Base-by-base conservation (phyloP, 2,113 vertebrate species). In the Mus spicilegus region DNA sequence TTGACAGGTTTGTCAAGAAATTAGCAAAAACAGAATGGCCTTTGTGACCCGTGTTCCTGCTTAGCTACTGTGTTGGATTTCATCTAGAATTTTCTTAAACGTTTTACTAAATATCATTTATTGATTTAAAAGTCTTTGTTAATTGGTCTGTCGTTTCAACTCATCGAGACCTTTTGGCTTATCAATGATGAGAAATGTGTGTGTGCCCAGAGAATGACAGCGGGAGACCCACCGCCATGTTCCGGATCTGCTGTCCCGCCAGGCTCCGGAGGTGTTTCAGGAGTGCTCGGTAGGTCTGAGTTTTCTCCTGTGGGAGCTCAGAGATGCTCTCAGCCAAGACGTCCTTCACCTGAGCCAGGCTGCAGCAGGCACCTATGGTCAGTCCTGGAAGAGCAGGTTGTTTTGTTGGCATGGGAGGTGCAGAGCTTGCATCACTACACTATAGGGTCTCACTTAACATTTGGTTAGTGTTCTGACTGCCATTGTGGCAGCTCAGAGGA, bases 191-290 rank as follows among this genome's bases (percentile, higher is more conserved):
- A 73, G 89, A 77, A 73, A 13, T 0, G 46, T 42, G 46, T 1
- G 0, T 2, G 86, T 39, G 75, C 11, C 65, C 9, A 4, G 3
- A 11, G 86, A 76, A 1, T 10, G 26, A 49, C 20, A n/a, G 0
- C 24, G 9, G 36, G 88, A 95, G 36, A 98, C 98, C 0, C 95
- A 99, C 99, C 0, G 99, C 99, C 89, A 99, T 97, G 4, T 99
- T 99, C 36, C 99, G 98, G 96, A 99, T 99, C 98, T 99, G 99
- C 96, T 98, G 98, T 95, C 99, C 99, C 0, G 98, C 99, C 89
- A 99, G 92, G 39, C 97, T 98, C 24, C 90, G 94, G 96, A 99
- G 98, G 95, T 99, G 99, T 75, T 98, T 98, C 95, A 99, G 96
- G 63, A 99, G 97, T 20, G 99, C 98, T 70, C 39, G 78, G 97